Percentiles rank a stretch among this genome's conserved stretches.
Evolutionary conservation across 1,140 invertebrate species (phyloP).

Genomic region (Sitobion miscanthi): DNA sequence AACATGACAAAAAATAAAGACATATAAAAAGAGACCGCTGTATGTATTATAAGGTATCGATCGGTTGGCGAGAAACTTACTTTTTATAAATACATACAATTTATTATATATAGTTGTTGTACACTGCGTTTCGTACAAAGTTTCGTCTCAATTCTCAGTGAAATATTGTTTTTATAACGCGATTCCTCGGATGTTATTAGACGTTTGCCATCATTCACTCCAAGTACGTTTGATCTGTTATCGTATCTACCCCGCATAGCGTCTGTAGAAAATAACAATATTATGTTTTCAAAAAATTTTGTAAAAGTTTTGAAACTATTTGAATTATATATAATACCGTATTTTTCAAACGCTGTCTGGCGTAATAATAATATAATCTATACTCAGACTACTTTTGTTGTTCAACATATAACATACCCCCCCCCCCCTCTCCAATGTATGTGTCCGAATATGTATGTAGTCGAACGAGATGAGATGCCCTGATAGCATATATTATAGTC

Average conservation of each 20-base stretch:
- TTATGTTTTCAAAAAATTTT: neutral
- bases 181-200: neutral
- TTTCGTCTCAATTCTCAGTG: neutral
- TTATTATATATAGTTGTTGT: neutral
- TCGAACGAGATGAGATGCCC: neutral
- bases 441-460: neutral
- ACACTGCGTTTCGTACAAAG: neutral
- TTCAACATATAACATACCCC: neutral
- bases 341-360: neutral
- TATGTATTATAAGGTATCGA: neutral
- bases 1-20: neutral
- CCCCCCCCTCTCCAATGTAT: neutral
- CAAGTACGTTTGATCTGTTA: neutral
- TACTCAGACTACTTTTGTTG: neutral
- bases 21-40: neutral
- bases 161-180: neutral
- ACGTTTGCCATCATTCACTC: neutral
- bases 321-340: neutral
- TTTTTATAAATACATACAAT: neutral
- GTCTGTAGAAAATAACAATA: neutral
- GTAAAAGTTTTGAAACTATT: neutral
- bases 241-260: neutral
- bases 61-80: neutral
- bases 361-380: too few species aligned
- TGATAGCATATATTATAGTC: neutral